These are phyloP conservation scores for Sternarchorhynchus goeldii DNA, from an alignment of 2,797 vertebrate genomes.

Conservation along the genomic window DNA sequence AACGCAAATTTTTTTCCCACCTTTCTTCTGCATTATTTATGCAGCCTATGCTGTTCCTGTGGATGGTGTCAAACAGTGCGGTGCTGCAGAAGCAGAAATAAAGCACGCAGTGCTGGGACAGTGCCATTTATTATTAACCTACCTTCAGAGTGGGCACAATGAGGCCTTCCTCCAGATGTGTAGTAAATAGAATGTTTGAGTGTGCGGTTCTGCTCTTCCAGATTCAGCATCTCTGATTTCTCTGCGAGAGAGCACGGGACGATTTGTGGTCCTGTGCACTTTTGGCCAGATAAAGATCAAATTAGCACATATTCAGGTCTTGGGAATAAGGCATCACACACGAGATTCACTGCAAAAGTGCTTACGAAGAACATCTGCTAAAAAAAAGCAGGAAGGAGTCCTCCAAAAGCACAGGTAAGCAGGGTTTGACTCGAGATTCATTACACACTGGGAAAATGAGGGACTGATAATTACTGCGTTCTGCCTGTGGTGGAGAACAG, in stretches of 20 bases:
- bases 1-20: slow-evolving; percentile 9
- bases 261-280: neutral
- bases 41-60: neutral
- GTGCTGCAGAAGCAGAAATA: slow-evolving; percentile 22
- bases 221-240: slow-evolving; percentile 16
- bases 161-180: slow-evolving; percentile 14
- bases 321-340: slow-evolving; percentile 15
- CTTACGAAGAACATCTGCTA: slow-evolving; percentile 23
- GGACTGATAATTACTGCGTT: neutral
- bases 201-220: neutral
- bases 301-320: slow-evolving; percentile 9
- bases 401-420: slow-evolving; percentile 23
- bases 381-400: neutral
- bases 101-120: neutral
- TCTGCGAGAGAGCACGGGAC: neutral
- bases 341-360: slow-evolving; percentile 14
- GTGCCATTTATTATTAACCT: slow-evolving; percentile 41
- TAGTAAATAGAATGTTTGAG: neutral
- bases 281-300: slow-evolving; percentile 19
- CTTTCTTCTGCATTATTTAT: slow-evolving; percentile 31
- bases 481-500: neutral
- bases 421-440: slow-evolving; percentile 7
- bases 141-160: neutral
- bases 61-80: neutral
- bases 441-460: neutral